Conservation (phyloP, 2,113 vertebrate species). For the Nicator chloris region DNA sequence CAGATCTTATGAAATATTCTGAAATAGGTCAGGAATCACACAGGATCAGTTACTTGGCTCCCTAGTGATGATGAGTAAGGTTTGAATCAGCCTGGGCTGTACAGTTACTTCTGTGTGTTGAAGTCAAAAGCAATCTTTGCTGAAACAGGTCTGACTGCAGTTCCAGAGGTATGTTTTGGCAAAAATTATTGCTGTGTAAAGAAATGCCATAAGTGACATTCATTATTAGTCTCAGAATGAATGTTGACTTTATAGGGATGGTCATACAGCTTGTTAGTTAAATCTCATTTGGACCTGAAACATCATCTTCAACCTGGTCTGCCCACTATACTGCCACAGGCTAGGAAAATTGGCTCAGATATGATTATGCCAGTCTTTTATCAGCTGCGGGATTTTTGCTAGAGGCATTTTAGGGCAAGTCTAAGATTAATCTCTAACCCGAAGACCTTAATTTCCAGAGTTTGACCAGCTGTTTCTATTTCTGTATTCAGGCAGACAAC, state of each 20-base stretch:
- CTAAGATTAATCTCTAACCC: background rate
- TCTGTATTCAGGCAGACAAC: background rate
- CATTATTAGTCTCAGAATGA: background rate
- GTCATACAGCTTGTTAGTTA: background rate
- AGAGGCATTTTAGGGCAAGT: background rate
- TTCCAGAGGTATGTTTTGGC: background rate
- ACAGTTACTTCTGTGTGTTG: background rate
- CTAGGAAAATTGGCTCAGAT: background rate
- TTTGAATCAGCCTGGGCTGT: background rate
- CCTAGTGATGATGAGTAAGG: background rate
- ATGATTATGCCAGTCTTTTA: background rate
- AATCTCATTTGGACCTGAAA: background rate
- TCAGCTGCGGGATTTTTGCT: background rate
- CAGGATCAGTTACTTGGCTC: background rate
- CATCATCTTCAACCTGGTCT: background rate
- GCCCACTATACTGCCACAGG: background rate
- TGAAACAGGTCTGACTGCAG: background rate
- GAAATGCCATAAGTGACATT: background rate
- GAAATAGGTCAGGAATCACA: background rate
- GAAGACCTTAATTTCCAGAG: constrained; percentile 1
- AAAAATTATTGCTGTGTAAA: background rate
- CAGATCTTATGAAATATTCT: background rate
- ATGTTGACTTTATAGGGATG: background rate
- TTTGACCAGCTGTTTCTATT: background rate
- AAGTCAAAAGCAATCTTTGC: background rate